Evolutionary conservation across 2,113 vertebrate genomes (phyloP).

Genomic region (Jacana jacana): DNA sequence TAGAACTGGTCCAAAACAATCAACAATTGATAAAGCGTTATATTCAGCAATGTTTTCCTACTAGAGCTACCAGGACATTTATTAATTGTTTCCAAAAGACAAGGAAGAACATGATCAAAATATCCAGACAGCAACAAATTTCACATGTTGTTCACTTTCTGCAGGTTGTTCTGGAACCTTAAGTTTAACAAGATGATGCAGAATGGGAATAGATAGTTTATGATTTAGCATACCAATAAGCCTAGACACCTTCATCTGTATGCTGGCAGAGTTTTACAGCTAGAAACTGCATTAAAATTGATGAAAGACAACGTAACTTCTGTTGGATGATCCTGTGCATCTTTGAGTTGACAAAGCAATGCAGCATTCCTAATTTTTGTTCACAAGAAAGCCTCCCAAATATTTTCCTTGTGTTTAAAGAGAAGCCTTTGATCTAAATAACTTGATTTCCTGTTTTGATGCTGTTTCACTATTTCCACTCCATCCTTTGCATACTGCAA

Average conservation of each 20-base stretch:
- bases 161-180: constrained; percentile 54
- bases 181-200: neutral
- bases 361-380: neutral
- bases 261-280: constrained; percentile 41
- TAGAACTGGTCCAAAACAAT: neutral
- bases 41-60: neutral
- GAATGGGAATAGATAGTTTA: constrained; percentile 37
- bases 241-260: constrained; percentile 64
- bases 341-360: neutral
- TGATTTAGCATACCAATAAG: constrained; percentile 27
- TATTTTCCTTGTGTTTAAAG: neutral
- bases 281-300: constrained; percentile 50
- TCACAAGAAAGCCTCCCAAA: neutral
- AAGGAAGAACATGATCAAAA: neutral
- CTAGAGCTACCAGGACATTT: neutral
- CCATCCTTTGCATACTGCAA: neutral
- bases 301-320: constrained; percentile 14
- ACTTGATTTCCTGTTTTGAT: neutral
- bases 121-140: constrained; percentile 16
- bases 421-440: neutral
- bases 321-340: neutral
- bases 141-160: constrained; percentile 26
- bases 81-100: neutral
- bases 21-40: neutral
- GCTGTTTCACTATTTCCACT: neutral